Evolutionary conservation across 2,113 vertebrate genomes (phyloP).

Genomic region (Athene noctua): DNA sequence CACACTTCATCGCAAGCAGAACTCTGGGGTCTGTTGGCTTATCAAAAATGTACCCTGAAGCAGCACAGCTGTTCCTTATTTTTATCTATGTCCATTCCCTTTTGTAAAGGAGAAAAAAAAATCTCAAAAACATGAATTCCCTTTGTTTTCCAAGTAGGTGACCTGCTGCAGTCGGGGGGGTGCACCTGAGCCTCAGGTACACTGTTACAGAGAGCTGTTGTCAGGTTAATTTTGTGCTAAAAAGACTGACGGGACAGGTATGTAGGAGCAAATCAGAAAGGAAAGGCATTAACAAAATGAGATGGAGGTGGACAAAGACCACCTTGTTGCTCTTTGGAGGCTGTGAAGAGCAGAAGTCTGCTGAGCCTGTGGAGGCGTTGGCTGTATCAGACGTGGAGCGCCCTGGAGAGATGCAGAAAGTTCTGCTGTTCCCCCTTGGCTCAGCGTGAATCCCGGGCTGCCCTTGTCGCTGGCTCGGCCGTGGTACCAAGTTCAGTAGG

Average conservation of each 20-base stretch:
- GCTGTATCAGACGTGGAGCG: rapidly evolving
- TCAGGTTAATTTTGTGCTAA: background rate
- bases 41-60: background rate
- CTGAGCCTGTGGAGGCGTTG: background rate
- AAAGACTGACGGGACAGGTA: background rate
- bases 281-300: background rate
- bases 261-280: background rate
- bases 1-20: background rate
- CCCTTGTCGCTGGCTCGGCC: background rate
- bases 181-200: background rate
- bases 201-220: background rate
- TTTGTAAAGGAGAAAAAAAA: background rate
- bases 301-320: background rate
- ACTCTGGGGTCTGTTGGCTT: background rate
- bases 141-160: background rate
- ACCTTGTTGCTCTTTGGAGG: background rate
- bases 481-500: background rate
- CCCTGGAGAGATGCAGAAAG: background rate
- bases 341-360: background rate
- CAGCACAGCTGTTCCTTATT: background rate
- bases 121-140: background rate
- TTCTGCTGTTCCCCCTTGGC: background rate
- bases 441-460: background rate
- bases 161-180: background rate
- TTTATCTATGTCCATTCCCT: background rate